A percentile compares a stretch with the other conserved stretches of the same genome.
Evolutionary conservation across 2,888 invertebrate species (phyloP).

Genomic region (Zaprionus obscuricornis): DNA sequence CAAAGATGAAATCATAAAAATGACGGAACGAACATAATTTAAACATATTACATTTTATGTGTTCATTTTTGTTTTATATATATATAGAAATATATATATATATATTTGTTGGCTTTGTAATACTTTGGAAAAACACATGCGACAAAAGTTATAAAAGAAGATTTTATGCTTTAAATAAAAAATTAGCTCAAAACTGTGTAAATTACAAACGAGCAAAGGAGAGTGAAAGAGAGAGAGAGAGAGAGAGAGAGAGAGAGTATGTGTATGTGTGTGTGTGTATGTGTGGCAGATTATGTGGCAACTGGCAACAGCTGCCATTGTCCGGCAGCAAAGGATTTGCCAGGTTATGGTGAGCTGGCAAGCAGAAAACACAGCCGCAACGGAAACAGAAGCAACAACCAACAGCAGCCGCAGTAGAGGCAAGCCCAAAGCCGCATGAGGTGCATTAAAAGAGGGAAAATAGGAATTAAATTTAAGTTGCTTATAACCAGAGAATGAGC

Average conservation of each 20-base stretch:
- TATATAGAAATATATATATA: no score
- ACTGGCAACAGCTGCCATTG: conserved; percentile 61
- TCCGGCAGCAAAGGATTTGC: conserved; percentile 55
- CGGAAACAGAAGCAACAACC: background rate
- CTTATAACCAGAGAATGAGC: conserved; percentile 18
- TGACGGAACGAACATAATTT: conserved; percentile 1
- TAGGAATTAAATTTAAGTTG: conserved; percentile 43
- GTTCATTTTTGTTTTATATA: background rate
- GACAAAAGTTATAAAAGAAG: conserved; percentile 11
- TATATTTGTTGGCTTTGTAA: conserved; percentile 2
- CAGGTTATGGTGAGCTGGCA: conserved; percentile 35
- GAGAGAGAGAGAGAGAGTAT: no score
- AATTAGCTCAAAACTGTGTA: conserved; percentile 32
- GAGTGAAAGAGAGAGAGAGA: background rate
- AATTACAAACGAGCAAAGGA: conserved; percentile 1
- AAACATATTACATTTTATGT: background rate
- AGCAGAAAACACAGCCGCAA: background rate
- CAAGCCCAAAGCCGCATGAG: conserved; percentile 7
- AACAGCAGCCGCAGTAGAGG: background rate
- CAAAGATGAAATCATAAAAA: conserved; percentile 9
- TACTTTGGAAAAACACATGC: conserved; percentile 26
- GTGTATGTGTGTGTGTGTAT: no score
- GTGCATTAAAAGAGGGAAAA: conserved; percentile 35
- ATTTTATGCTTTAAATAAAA: conserved; percentile 40
- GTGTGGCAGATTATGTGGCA: conserved; percentile 54